These are phyloP conservation scores for Riparia riparia DNA, from an alignment of 2,113 vertebrate genomes.

Conservation along the genomic window DNA sequence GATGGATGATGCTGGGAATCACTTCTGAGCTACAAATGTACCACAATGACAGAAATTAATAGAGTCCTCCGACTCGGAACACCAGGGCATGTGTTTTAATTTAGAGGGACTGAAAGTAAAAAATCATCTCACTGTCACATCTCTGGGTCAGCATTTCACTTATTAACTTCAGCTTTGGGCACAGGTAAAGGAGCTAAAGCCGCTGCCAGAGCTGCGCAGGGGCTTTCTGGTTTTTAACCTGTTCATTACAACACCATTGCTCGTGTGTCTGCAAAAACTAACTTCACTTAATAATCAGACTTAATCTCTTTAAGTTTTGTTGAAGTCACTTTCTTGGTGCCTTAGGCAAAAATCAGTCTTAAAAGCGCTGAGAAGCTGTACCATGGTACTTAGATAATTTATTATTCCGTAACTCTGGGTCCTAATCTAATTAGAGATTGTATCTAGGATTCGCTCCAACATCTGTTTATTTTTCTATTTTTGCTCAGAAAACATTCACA, in stretches of 20 bases:
- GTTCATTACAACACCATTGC: not conserved
- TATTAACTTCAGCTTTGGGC: not conserved
- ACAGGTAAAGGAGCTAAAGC: not conserved
- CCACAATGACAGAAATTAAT: not conserved
- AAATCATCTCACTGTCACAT: not conserved
- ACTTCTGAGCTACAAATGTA: not conserved
- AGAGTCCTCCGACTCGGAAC: not conserved
- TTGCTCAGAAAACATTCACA: constrained; percentile 4
- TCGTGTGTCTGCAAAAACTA: not conserved
- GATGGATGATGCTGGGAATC: constrained; percentile 27
- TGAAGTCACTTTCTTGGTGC: constrained; percentile 22
- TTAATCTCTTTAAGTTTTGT: constrained; percentile 42
- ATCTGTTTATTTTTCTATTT: constrained; percentile 39
- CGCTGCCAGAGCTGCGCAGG: not conserved
- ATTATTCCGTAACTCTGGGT: constrained; percentile 50
- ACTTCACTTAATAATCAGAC: constrained; percentile 27
- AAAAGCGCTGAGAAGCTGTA: not conserved
- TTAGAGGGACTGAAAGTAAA: constrained; percentile 12
- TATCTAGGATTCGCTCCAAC: not conserved
- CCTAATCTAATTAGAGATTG: constrained; percentile 56
- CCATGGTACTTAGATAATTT: not conserved
- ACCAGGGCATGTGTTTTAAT: constrained; percentile 22
- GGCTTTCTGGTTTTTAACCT: not conserved
- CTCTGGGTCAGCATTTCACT: constrained; percentile 21
- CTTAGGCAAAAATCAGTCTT: constrained; percentile 48